Evolutionary conservation across 2,797 vertebrate species (phyloP).

Genomic region (Euphonia xanthogaster): DNA sequence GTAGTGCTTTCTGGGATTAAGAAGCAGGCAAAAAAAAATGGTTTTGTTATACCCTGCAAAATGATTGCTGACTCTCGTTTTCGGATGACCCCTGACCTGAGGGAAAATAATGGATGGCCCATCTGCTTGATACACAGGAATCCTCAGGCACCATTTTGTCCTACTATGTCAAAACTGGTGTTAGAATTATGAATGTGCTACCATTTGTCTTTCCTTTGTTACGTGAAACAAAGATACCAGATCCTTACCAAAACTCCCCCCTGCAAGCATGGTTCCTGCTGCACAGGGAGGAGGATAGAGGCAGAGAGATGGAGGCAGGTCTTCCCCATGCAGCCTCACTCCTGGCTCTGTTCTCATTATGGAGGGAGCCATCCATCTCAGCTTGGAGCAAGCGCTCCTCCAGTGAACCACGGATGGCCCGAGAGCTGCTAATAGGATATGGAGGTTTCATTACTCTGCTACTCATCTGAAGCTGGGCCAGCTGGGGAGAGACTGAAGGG

Average conservation of each 20-base stretch:
- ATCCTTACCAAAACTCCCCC: neutral
- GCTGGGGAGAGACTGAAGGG: slow-evolving; percentile 3
- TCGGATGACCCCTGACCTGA: slow-evolving; percentile 25
- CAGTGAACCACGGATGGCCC: neutral
- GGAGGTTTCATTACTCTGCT: slow-evolving; percentile 23
- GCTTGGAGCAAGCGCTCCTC: neutral
- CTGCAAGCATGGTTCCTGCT: neutral
- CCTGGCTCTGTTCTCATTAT: neutral
- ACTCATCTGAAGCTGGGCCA: slow-evolving; percentile 18
- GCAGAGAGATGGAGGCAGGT: neutral
- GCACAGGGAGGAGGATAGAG: neutral
- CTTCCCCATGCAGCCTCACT: neutral
- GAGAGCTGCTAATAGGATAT: neutral
- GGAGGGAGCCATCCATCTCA: slow-evolving; percentile 7
- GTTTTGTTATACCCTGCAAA: slow-evolving; percentile 23
- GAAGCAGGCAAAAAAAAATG: slow-evolving; percentile 19
- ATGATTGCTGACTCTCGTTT: slow-evolving; percentile 41
- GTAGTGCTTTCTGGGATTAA: slow-evolving; percentile 57
- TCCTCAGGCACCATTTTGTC: slow-evolving; percentile 41
- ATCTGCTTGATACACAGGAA: slow-evolving; percentile 43
- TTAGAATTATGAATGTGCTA: slow-evolving; percentile 34
- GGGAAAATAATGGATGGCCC: slow-evolving; percentile 34
- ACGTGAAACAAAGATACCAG: neutral
- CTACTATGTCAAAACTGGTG: slow-evolving; percentile 33
- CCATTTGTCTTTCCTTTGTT: slow-evolving; percentile 36